A percentile compares a stretch with the other conserved stretches of the same genome.
phyloP scores from a whole-genome alignment of 1,140 invertebrate genomes.

The Drosophila kepulauana region DNA sequence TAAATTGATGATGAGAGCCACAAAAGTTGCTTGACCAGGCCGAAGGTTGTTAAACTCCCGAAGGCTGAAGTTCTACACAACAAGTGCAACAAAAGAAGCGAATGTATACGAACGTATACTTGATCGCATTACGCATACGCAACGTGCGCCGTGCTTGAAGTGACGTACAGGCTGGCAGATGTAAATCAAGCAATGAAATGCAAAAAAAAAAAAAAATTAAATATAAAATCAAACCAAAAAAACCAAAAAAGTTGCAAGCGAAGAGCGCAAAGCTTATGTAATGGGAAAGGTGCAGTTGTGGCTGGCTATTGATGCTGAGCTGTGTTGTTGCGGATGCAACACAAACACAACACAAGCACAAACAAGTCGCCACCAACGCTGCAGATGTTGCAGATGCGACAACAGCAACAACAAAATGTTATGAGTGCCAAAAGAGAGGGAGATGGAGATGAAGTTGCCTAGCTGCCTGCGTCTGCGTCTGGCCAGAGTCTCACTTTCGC shows the following conservation, averaged over 20 bases:
- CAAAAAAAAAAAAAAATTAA: not conserved
- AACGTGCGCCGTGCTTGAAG: constrained; percentile 6
- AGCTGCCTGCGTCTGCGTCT: not conserved
- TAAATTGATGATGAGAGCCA: not conserved
- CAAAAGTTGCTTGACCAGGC: not conserved
- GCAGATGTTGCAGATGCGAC: constrained; percentile 21
- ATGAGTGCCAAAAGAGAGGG: constrained; percentile 7
- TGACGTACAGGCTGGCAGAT: constrained; percentile 31
- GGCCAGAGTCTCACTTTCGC: constrained; percentile 51
- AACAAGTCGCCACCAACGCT: constrained; percentile 42
- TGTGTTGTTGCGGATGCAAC: constrained; percentile 49
- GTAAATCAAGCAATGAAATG: constrained; percentile 50
- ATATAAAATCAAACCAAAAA: not conserved
- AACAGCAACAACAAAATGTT: constrained; percentile 8
- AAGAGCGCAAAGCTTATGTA: constrained; percentile 45
- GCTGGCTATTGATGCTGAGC: constrained; percentile 9
- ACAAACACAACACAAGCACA: constrained; percentile 44
- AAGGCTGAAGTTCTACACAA: not conserved
- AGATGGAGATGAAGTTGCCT: not conserved
- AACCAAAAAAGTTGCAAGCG: constrained; percentile 42
- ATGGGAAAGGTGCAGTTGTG: constrained; percentile 51
- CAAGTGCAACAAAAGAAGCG: not conserved
- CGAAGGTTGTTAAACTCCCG: not conserved
- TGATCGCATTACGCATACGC: constrained; percentile 33
- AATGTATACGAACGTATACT: constrained; percentile 14